Evolutionary conservation across 1,140 invertebrate genomes (phyloP).

Genomic region (Caerostris darwini): DNA sequence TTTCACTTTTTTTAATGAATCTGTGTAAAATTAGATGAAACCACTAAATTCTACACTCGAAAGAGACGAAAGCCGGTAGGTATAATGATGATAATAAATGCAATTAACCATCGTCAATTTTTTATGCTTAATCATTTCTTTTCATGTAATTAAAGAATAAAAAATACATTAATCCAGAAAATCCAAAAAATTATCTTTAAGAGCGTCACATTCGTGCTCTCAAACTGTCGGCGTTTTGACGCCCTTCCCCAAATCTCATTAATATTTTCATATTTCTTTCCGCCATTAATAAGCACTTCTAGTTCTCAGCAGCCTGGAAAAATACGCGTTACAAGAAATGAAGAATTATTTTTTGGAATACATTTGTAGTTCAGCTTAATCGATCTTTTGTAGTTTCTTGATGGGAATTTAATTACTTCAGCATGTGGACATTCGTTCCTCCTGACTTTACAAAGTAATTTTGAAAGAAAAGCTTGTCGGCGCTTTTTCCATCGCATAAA

Average conservation of each 20-base stretch:
- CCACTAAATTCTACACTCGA: too few relatives aligned
- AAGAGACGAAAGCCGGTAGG: too few relatives aligned
- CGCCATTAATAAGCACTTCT: not conserved
- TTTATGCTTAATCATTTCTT: not conserved
- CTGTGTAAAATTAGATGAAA: too few relatives aligned
- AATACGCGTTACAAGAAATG: not conserved
- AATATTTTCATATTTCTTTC: not conserved
- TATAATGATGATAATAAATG: too few relatives aligned
- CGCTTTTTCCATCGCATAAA: not conserved
- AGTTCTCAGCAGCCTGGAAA: not conserved
- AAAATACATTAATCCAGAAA: not conserved
- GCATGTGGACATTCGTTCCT: not conserved
- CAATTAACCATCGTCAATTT: too few relatives aligned
- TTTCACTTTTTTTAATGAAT: too few relatives aligned
- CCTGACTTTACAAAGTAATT: not conserved
- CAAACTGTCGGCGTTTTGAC: too few relatives aligned
- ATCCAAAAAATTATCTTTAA: not conserved
- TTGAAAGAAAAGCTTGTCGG: slow-evolving; percentile 9
- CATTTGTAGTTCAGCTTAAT: not conserved
- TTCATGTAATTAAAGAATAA: not conserved
- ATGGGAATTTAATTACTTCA: slow-evolving; percentile 35
- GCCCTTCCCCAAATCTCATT: not conserved
- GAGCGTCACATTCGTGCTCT: not conserved
- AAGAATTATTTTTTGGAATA: not conserved
- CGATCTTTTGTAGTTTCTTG: not conserved